Evolutionary conservation across 2,888 invertebrate species (phyloP), one percentile per base, ranked within the genome.

Genomic region (Hirtodrosophila trivittata): DNA sequence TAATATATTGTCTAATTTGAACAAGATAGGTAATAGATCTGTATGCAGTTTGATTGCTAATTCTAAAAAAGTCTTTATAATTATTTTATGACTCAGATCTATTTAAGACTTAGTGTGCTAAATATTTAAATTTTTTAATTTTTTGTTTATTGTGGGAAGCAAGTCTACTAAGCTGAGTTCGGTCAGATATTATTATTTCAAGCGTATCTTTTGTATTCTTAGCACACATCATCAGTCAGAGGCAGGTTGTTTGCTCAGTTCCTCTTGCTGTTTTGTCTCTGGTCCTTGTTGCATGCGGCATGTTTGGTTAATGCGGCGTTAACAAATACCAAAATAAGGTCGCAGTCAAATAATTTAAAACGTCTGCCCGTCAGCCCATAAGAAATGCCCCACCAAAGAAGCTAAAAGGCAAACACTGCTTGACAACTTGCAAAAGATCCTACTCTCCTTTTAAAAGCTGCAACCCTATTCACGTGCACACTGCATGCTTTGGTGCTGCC

Each of bases 291-390:
- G 37, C 35, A 51, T 45, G 43, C 43, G 43, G 30, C 43, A 33
- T 39, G 62, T 54, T 66, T 81, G 62, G 38, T 56, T 71, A 72
- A 59, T 78, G 73, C 76, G 73, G 71, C 52, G 66, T 70, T 33
- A 49, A 43, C 46, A 33, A 82, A n/a, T n/a, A n/a, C n/a, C n/a
- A 70, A 86, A 77, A 86, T 86, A 21, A 21, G 2, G 86, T 86
- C 66, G 77, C 77, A 57, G 77, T 45, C 77, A 86, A 83, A 80
- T 86, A 82, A 82, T 80, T 85, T 71, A 63, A 57, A 60, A 58
- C 49, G 52, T 33, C 67, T 38, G 37, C 18, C 12, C 21, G 38
- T 7, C 38, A 1, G 38, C 16, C 5, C 37, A 8, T 49, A 63
- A 49, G 68, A 21, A 21, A 21, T 3, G 60, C 51, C 74, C 64